phyloP scores from a whole-genome alignment of 2,797 vertebrate species.

The Pangasius mekongensis region DNA sequence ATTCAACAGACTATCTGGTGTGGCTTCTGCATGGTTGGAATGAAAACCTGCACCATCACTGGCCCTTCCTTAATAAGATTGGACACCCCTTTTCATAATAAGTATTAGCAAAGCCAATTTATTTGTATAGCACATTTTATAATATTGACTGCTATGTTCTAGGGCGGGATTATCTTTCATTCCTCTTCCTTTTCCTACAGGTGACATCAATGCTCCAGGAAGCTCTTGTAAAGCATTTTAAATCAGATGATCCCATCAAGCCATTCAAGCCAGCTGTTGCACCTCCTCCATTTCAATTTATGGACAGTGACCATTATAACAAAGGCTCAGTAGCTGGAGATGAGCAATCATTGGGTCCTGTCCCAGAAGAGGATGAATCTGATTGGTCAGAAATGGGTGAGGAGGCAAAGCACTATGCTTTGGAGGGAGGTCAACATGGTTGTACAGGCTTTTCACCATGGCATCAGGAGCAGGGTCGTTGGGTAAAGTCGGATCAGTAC shows the following conservation, averaged over 20 bases:
- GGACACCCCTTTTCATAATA: background rate
- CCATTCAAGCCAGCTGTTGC: constrained; percentile 63
- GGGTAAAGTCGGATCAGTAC: constrained; percentile 42
- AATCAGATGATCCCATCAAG: constrained; percentile 63
- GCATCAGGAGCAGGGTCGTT: constrained; percentile 54
- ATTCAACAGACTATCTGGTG: background rate
- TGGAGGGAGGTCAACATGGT: constrained; percentile 55
- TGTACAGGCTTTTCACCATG: constrained; percentile 57
- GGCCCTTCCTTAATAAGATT: background rate
- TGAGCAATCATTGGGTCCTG: constrained; percentile 71
- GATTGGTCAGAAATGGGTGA: constrained; percentile 80
- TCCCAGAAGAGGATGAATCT: constrained; percentile 78
- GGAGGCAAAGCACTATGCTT: constrained; percentile 65
- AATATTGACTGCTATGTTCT: background rate
- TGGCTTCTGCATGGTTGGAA: background rate
- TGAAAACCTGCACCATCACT: background rate
- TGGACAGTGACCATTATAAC: constrained; percentile 69
- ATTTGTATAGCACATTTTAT: background rate
- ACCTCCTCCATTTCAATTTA: constrained; percentile 76
- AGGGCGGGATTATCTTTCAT: background rate
- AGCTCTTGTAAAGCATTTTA: constrained; percentile 63
- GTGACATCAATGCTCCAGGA: constrained; percentile 65
- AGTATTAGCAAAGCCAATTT: background rate
- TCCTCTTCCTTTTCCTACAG: constrained; percentile 54
- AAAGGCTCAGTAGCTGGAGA: constrained; percentile 62